Evolutionary conservation across 2,797 vertebrate species (phyloP), one percentile per base, ranked within the genome.

Genomic region (Threskiornis aethiopicus): DNA sequence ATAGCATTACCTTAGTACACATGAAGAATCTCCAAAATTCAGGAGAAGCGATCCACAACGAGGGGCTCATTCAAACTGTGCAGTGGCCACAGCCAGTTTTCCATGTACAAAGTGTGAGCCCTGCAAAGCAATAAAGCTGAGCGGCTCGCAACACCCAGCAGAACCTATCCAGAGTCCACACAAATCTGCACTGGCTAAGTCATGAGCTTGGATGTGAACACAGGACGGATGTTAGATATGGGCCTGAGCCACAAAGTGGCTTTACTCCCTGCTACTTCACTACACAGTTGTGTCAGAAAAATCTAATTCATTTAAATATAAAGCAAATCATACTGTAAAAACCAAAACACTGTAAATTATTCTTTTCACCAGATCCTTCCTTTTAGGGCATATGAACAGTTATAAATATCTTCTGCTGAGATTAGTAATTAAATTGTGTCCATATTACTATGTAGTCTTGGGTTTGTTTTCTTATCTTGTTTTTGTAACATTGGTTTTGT

Each of bases 141-240:
- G 21, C 0, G 0, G 26, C 49, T 61, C 1, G 0, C 39, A 66
- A 2, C 8, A 64, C 3, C 3, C 5, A 29, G 17, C 28, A 79
- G 20, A 57, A 77, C 6, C 14, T 24, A 11, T 13, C 15, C 54
- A 51, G 47, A 46, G 31, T 16, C 29, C 61, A 49, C 11, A 6
- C 44, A 87, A 24, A 31, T 9, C 49, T 26, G 17, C 24, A 25
- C 6, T 44, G 73, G 31, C 15, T 84, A 37, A 37, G 10, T 33
- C 55, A 25, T 4, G 21, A 64, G 37, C 12, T 85, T 37, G 28
- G 33, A 44, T 57, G 16, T 55, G 35, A 85, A 37, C 25, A 13
- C 13, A 26, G 28, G 19, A 35, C 4, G 6, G 35, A 42, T 5
- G 17, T 69, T 16, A 62, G 33, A 10, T 17, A 15, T 0, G 6